A percentile compares a stretch with the other conserved stretches of the same genome.
Evolutionary conservation across 2,888 invertebrate genomes (phyloP).

Genomic region (Epinotia nisella): DNA sequence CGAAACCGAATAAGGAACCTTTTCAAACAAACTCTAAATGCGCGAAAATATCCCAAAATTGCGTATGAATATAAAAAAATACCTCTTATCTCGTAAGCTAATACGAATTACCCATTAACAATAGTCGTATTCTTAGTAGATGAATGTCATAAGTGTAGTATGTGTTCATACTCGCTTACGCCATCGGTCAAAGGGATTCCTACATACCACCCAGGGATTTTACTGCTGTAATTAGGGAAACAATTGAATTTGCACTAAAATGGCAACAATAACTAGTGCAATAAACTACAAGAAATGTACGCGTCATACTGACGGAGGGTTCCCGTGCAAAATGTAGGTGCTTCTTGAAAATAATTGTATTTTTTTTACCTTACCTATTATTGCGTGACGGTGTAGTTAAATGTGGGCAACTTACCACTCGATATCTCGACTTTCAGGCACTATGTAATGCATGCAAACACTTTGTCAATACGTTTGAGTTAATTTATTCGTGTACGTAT

Average conservation of each 20-base stretch:
- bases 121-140: background rate
- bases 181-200: background rate
- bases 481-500: too few relatives aligned
- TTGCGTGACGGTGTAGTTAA: too few relatives aligned
- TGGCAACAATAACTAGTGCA: slow-evolving; percentile 56
- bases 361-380: too few relatives aligned
- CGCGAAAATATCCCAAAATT: slow-evolving; percentile 2
- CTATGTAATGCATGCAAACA: too few relatives aligned
- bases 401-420: too few relatives aligned
- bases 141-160: background rate
- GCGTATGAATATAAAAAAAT: background rate
- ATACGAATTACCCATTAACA: background rate
- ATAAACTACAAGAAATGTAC: slow-evolving; percentile 41
- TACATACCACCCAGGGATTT: slow-evolving; percentile 40
- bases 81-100: background rate
- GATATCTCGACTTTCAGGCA: too few relatives aligned
- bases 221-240: slow-evolving; percentile 57
- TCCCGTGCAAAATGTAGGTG: background rate
- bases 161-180: slow-evolving; percentile 1
- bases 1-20: background rate
- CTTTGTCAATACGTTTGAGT: too few relatives aligned
- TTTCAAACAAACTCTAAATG: background rate
- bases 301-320: background rate
- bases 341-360: background rate
- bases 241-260: slow-evolving; percentile 61